Conservation (phyloP, 2,113 vertebrate genomes). For the Gymnogyps californianus region DNA sequence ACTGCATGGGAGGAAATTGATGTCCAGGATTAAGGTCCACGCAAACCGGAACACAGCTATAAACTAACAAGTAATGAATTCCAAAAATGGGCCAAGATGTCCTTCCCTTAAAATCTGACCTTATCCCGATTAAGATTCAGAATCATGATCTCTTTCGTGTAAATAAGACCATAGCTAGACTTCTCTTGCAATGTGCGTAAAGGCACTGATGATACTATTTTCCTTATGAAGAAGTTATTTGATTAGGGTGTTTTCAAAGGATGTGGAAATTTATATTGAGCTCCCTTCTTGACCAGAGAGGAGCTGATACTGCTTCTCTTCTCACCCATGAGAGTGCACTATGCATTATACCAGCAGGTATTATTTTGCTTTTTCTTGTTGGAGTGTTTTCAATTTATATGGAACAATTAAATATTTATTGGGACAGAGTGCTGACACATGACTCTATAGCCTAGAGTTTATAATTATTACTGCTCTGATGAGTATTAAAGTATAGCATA, state of each 20-base stretch:
- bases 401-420: not conserved
- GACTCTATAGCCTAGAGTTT: not conserved
- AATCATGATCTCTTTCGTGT: not conserved
- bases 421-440: not conserved
- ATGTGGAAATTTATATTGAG: not conserved
- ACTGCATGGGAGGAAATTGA: not conserved
- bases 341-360: not conserved
- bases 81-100: not conserved
- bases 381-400: not conserved
- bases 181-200: rapidly evolving
- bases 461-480: not conserved
- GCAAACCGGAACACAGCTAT: not conserved
- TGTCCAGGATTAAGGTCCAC: not conserved
- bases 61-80: not conserved
- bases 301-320: not conserved
- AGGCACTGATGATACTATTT: not conserved
- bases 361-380: not conserved
- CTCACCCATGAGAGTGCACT: not conserved
- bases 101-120: not conserved
- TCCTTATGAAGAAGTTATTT: not conserved
- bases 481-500: not conserved
- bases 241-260: not conserved
- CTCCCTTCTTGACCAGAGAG: not conserved
- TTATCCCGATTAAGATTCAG: not conserved
- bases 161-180: not conserved